Evolutionary conservation across 2,888 invertebrate genomes (phyloP).

Genomic region (Ametastegia equiseti): DNA sequence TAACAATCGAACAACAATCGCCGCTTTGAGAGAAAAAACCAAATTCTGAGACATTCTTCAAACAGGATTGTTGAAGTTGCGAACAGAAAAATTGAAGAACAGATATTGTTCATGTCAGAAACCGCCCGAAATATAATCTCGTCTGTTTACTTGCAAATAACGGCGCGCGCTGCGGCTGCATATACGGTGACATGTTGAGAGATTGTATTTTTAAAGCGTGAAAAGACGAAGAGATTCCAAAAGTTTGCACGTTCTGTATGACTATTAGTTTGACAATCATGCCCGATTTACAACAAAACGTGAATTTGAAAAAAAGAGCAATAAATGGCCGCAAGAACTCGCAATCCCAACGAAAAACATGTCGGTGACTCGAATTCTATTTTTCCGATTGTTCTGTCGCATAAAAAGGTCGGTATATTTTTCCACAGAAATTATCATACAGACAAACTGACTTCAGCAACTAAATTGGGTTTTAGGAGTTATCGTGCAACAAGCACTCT

Average conservation of each 20-base stretch:
- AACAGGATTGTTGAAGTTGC: neutral
- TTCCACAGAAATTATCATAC: conserved; percentile 26
- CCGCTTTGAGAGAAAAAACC: neutral
- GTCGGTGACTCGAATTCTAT: neutral
- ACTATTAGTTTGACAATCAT: neutral
- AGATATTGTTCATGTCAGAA: neutral
- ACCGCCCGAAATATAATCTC: neutral
- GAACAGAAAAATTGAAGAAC: neutral
- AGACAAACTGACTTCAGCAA: conserved; percentile 7
- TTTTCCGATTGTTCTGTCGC: too few species aligned
- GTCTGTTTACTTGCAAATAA: neutral
- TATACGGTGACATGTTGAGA: conserved; percentile 8
- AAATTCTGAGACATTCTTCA: neutral
- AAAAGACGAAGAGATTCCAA: neutral
- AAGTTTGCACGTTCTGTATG: too few species aligned
- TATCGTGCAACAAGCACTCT: conserved; percentile 4
- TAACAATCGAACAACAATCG: too few species aligned
- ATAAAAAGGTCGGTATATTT: neutral
- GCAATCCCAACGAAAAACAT: neutral
- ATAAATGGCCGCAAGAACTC: neutral
- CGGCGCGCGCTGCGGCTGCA: neutral
- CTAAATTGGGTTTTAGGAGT: neutral
- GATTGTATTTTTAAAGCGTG: neutral
- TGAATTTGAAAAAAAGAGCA: neutral
- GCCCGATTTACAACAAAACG: conserved; percentile 2